Percentiles rank a stretch among this genome's conserved stretches.
Conservation (phyloP, 2,888 invertebrate species). For the Holacanthella duospinosa region DNA sequence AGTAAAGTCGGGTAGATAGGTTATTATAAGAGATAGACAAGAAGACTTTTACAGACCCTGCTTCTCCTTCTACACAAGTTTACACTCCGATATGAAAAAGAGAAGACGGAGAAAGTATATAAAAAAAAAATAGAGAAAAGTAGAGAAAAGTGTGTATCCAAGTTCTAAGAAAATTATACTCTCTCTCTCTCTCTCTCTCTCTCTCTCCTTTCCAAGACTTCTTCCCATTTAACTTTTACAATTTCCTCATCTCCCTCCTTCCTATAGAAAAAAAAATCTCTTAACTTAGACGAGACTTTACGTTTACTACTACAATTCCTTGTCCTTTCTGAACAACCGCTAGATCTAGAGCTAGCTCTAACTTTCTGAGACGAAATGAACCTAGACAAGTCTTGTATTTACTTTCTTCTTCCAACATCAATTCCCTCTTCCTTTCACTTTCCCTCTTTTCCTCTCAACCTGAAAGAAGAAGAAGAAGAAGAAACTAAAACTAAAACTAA, state of each 20-base stretch:
- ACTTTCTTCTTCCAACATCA: not conserved
- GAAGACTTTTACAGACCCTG: not conserved
- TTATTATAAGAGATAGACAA: not conserved
- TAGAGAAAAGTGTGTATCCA: not conserved
- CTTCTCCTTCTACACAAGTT: not conserved
- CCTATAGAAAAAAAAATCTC: not conserved
- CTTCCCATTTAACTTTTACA: conserved; percentile 1
- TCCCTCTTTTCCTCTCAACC: not conserved
- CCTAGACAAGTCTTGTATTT: not conserved
- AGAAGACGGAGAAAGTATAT: not conserved
- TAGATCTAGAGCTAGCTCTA: no score
- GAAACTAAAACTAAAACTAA: not conserved
- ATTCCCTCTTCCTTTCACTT: not conserved
- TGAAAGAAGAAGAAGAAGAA: not conserved
- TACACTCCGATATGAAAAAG: not conserved
- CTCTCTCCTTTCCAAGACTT: not conserved
- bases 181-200: not conserved
- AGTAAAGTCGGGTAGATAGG: no score
- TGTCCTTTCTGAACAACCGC: not conserved
- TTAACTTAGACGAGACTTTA: no score
- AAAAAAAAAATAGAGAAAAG: not conserved
- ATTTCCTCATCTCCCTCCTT: not conserved
- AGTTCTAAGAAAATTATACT: not conserved
- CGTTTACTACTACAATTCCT: not conserved
- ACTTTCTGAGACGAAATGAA: not conserved